These are phyloP conservation scores for Teleogryllus occipitalis DNA, from an alignment of 1,140 invertebrate species.

Conservation along the genomic window DNA sequence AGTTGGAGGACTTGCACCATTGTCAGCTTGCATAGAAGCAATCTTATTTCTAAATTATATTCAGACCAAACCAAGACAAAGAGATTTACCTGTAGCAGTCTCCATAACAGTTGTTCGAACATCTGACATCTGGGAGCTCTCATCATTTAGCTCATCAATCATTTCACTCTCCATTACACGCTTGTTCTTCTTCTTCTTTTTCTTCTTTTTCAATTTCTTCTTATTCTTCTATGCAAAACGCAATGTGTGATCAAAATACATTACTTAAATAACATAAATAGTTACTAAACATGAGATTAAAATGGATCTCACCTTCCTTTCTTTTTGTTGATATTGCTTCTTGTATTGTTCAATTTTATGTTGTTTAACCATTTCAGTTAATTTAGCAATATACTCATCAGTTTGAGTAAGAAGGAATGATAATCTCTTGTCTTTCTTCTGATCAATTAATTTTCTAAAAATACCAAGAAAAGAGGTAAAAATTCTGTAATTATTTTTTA, in stretches of 20 bases:
- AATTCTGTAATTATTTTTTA: not conserved
- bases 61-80: not conserved
- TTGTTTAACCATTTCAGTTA: conserved; percentile 51
- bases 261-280: not conserved
- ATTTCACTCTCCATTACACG: conserved; percentile 23
- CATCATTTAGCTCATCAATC: conserved; percentile 30
- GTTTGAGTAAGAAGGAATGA: conserved; percentile 60
- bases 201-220: not conserved
- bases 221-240: not conserved
- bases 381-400: conserved; percentile 58
- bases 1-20: too few species aligned
- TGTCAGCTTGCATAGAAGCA: too few species aligned
- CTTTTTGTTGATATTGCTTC: conserved; percentile 34
- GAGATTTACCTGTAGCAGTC: conserved; percentile 38
- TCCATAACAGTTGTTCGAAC: conserved; percentile 49
- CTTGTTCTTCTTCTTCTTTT: conserved; percentile 21
- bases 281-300: not conserved
- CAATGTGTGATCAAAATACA: not conserved
- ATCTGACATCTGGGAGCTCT: conserved; percentile 35
- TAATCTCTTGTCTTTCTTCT: conserved; percentile 63
- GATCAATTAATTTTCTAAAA: conserved; percentile 55
- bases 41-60: too few species aligned
- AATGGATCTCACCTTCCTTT: conserved; percentile 29
- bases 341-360: conserved; percentile 40
- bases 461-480: conserved; percentile 3